Conservation (phyloP, 2,113 vertebrate genomes). For the Gasterosteus nipponicus region DNA sequence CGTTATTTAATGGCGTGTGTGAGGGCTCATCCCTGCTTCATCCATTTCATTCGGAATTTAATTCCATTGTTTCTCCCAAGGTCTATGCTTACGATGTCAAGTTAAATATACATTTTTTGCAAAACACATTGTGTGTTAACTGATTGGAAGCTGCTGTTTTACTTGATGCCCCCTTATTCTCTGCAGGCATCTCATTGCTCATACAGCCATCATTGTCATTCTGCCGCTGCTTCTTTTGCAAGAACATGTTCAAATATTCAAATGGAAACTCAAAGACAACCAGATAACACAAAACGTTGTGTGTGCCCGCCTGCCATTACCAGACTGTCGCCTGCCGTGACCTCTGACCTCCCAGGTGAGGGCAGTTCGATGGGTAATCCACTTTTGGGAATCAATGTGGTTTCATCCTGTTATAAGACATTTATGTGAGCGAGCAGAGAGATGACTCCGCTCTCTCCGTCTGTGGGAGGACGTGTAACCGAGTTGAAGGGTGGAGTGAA, state of each 20-base stretch:
- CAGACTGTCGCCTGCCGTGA: not conserved
- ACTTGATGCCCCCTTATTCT: not conserved
- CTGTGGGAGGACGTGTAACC: not conserved
- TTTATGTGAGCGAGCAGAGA: not conserved
- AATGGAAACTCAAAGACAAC: not conserved
- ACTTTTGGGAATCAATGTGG: not conserved
- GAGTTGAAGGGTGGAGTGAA: not conserved
- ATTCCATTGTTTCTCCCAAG: not conserved
- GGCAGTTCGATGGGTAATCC: not conserved
- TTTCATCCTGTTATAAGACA: not conserved
- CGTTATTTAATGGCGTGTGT: conserved; percentile 48
- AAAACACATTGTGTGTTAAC: not conserved
- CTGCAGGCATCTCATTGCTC: not conserved
- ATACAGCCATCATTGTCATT: not conserved
- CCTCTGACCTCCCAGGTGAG: not conserved
- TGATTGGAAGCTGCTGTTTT: conserved; percentile 8
- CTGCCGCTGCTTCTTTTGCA: not conserved
- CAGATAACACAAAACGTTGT: not conserved
- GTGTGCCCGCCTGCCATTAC: not conserved
- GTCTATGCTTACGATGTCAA: not conserved
- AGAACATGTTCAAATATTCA: not conserved
- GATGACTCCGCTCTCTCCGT: not conserved
- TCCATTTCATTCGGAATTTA: not conserved
- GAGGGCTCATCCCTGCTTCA: conserved; percentile 12
- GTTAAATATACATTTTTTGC: not conserved